Conservation (phyloP, 2,888 invertebrate genomes). For the Xestia ashworthii region DNA sequence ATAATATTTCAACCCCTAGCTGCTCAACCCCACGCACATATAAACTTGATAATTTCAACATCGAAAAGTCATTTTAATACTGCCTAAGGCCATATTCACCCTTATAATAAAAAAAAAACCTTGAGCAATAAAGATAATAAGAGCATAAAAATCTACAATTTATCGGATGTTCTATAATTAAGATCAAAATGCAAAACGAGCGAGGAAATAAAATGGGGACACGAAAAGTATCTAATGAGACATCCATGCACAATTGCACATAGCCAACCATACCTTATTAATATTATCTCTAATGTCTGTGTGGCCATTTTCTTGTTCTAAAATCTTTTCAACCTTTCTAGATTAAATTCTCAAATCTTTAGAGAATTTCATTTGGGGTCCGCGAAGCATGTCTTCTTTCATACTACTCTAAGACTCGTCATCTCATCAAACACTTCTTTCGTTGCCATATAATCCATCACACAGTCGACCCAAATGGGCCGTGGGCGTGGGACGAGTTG, state of each 20-base stretch:
- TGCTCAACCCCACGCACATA: slow-evolving; percentile 19
- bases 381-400: too few species aligned
- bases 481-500: too few species aligned
- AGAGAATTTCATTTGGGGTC: too few species aligned
- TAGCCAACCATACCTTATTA: neutral
- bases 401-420: too few species aligned
- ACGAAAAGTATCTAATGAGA: neutral
- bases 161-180: slow-evolving; percentile 10
- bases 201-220: neutral
- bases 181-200: slow-evolving; percentile 7
- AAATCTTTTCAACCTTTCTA: neutral
- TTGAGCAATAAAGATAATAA: slow-evolving; percentile 37
- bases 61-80: slow-evolving; percentile 40
- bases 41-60: slow-evolving; percentile 36
- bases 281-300: neutral
- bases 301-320: neutral
- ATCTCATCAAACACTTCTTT: too few species aligned
- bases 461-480: too few species aligned
- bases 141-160: slow-evolving; percentile 15
- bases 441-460: too few species aligned
- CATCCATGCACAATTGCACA: neutral
- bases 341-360: too few species aligned
- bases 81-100: slow-evolving; percentile 40
- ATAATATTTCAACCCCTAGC: slow-evolving; percentile 28
- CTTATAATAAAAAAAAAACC: slow-evolving; percentile 19